A percentile compares a stretch with the other conserved stretches of the same genome.
phyloP scores from a whole-genome alignment of 2,797 vertebrate species.

The Sitta carolinensis region DNA sequence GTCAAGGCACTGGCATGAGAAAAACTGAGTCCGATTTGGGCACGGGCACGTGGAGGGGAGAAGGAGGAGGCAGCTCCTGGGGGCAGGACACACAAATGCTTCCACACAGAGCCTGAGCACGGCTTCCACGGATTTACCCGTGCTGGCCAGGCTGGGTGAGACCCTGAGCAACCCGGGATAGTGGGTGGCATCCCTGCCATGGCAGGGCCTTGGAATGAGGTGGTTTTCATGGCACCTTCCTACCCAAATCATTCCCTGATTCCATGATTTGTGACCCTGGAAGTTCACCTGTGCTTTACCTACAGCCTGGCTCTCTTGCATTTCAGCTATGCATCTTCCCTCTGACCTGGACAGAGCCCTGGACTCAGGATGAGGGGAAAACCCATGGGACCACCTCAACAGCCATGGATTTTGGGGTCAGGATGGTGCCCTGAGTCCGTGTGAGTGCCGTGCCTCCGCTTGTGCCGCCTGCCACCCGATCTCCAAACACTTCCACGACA shows the following conservation, averaged over 20 bases:
- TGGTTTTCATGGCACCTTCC: neutral
- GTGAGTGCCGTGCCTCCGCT: neutral
- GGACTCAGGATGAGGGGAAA: rapidly evolving
- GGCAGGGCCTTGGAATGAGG: rapidly evolving
- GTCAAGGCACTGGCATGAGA: neutral
- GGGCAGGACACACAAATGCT: neutral
- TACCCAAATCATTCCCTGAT: neutral
- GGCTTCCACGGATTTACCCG: neutral
- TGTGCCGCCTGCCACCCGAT: neutral
- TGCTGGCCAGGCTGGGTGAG: neutral
- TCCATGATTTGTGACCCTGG: neutral
- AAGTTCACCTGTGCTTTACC: neutral
- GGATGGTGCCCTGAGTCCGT: neutral
- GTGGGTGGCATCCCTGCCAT: neutral
- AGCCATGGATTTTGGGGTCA: neutral
- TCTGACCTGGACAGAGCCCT: neutral
- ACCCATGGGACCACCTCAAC: neutral
- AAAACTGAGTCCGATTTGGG: neutral
- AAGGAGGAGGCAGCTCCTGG: neutral
- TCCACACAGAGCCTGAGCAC: neutral
- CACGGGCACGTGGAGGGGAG: neutral
- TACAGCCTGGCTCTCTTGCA: neutral
- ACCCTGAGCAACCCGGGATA: neutral
- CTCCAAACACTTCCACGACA: neutral
- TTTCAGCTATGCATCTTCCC: neutral